Evolutionary conservation across 2,888 invertebrate species (phyloP), one percentile per base, ranked within the genome.

Genomic region (Dioctria rufipes): DNA sequence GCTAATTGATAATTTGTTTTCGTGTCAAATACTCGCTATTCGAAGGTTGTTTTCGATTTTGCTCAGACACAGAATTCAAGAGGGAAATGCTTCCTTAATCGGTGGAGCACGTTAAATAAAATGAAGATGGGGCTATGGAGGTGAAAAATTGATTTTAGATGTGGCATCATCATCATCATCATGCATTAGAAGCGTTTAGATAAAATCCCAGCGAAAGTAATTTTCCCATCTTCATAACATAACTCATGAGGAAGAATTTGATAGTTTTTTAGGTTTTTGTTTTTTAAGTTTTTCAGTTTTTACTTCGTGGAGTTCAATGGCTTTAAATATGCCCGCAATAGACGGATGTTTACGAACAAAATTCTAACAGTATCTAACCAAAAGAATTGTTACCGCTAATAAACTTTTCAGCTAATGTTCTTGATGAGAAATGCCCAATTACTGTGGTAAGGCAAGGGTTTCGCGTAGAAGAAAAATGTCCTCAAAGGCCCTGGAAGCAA

Each of bases 1-100:
- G 77, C 77, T 77, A 77, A 77, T 77, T 77, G 77, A 77, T 77
- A 77, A 77, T 77, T 77, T 77, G 77, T 77, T 77, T 77, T 46
- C 46, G 49, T 77, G 77, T 77, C 77, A 77, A 63, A 11, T 46
- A 13, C 77, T 42, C 25, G 25, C 25, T 25, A 25, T 25, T 5
- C 61, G 39, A 43, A 37, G 77, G 63, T 63, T 61, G 54, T 43
- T 63, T 77, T 39, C 51, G 43, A 46, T 11, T 46, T 46, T 46
- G 63, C 46, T 49, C 25, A 25, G 43, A 49, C 61, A 63, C 25
- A 25, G 25, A 25, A 1, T 63, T 73, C 42, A 4, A 25, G 5
- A 39, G 25, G 54, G 51, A 49, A 60, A 37, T 58, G 42, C 42
- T 60, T 60, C 37, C 42, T 51, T 42, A 73, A 77, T 77, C 25